These are phyloP conservation scores for Tubulanus polymorphus DNA, from an alignment of 2,888 invertebrate genomes.

Conservation along the genomic window DNA sequence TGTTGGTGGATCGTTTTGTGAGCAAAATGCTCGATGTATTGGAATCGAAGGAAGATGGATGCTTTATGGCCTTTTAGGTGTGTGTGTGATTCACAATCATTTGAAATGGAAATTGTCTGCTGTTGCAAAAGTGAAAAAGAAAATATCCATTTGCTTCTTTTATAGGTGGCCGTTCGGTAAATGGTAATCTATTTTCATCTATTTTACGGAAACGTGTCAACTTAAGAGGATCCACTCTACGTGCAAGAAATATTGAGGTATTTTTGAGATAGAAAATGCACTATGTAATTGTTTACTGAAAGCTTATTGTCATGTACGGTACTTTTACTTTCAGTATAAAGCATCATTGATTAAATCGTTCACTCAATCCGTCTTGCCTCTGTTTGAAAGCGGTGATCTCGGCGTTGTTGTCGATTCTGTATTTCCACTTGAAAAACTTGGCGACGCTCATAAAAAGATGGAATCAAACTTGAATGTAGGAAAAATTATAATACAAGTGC, in stretches of 20 bases:
- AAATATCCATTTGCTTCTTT: conserved; percentile 16
- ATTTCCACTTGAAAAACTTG: conserved; percentile 36
- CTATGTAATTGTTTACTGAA: too few relatives aligned
- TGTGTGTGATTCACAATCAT: conserved; percentile 7
- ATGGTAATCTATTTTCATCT: conserved; percentile 36
- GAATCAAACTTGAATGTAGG: conserved; percentile 48
- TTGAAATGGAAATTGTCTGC: not conserved
- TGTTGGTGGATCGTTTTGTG: conserved; percentile 50
- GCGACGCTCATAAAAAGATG: conserved; percentile 45
- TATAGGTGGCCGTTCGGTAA: conserved; percentile 41
- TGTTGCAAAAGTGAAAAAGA: too few relatives aligned
- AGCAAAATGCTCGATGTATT: conserved; percentile 43
- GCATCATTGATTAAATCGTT: conserved; percentile 38
- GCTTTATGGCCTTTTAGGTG: conserved; percentile 49
- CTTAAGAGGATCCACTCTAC: conserved; percentile 39
- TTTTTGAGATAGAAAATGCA: too few relatives aligned
- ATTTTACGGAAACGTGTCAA: conserved; percentile 44
- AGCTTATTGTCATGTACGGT: too few relatives aligned
- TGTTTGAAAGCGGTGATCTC: conserved; percentile 37
- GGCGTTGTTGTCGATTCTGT: conserved; percentile 38
- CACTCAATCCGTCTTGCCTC: conserved; percentile 27
- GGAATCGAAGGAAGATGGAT: conserved; percentile 51
- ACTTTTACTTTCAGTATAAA: conserved; percentile 45
- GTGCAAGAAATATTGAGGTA: conserved; percentile 39
- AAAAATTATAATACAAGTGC: conserved; percentile 43